Base-by-base conservation (phyloP, 2,888 invertebrate genomes). In the Rhodophaea formosa region DNA sequence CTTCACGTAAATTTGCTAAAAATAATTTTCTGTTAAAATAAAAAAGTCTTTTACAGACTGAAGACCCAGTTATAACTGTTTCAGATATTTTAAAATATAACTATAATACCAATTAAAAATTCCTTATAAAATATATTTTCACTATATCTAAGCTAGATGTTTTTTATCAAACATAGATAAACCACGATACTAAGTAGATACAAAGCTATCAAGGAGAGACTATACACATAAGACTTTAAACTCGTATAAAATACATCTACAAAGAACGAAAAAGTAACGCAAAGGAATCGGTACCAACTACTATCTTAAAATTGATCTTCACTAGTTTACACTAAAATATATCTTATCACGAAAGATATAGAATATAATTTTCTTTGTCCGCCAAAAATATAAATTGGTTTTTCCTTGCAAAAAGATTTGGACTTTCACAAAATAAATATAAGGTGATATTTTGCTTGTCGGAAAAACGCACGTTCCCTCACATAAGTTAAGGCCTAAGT, bases 191-290 rank as follows among this genome's bases (percentile, higher is more conserved):
- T 23, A 68, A 75, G 47, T 16, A 39, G 12, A 35, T 42, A 63
- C 54, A 62, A 57, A 70, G 66, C 70, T 70, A 65, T 68, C 69
- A 64, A 72, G 58, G 58, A 67, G 59, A 60, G 67, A 76, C 79
- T 80, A 85, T 86, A 83, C 87, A 90, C 80, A 87, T 87, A 88
- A 88, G 88, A 86, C 83, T 76, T 84, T 85, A 84, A 85, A 87
- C 83, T 87, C 86, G 77, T 80, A 87, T 87, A 89, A 90, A 89
- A 86, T 86, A 88, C 86, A 81, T 84, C 79, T 80, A 86, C 88
- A 89, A 87, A 86, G 88, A 86, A 86, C 80, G 86, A 87, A 89
- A 88, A 90, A 89, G 89, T 90, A 90, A 88, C 85, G 89, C 84
- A 82, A 86, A 88, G 87, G 88, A 91, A 89, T 90, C 90, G 83